Conservation (phyloP, 2,888 invertebrate species). For the Synergus japonicus region DNA sequence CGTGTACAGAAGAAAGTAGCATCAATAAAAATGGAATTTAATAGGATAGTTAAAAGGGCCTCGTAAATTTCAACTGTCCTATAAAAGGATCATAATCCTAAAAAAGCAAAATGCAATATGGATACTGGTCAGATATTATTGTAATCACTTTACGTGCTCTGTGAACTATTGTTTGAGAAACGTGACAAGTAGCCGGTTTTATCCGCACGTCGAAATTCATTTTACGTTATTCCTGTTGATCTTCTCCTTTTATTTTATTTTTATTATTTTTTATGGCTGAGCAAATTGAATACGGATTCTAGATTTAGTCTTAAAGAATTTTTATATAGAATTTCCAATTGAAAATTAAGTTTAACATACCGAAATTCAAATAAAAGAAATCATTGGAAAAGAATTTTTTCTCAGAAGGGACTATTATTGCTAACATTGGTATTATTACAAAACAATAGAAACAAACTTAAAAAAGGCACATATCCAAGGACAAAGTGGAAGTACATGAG, state of each 20-base stretch:
- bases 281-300: neutral
- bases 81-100: neutral
- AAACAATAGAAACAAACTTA: too few species aligned
- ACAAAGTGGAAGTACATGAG: too few species aligned
- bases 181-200: slow-evolving; percentile 52
- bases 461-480: too few species aligned
- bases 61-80: neutral
- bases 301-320: neutral
- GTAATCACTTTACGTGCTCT: neutral
- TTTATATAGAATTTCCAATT: neutral
- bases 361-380: too few species aligned
- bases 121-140: neutral
- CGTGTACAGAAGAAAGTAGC: neutral
- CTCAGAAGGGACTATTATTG: too few species aligned
- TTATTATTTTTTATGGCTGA: neutral
- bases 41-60: neutral
- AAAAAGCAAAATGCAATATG: neutral
- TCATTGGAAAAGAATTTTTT: too few species aligned
- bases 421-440: too few species aligned
- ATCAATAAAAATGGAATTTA: neutral
- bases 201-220: slow-evolving; percentile 1
- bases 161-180: slow-evolving; percentile 54
- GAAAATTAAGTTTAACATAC: neutral
- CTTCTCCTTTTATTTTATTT: neutral
- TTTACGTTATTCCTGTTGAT: neutral